These are phyloP conservation scores for Acanthosepion pharaonis DNA, from an alignment of 2,888 invertebrate genomes.

Conservation along the genomic window DNA sequence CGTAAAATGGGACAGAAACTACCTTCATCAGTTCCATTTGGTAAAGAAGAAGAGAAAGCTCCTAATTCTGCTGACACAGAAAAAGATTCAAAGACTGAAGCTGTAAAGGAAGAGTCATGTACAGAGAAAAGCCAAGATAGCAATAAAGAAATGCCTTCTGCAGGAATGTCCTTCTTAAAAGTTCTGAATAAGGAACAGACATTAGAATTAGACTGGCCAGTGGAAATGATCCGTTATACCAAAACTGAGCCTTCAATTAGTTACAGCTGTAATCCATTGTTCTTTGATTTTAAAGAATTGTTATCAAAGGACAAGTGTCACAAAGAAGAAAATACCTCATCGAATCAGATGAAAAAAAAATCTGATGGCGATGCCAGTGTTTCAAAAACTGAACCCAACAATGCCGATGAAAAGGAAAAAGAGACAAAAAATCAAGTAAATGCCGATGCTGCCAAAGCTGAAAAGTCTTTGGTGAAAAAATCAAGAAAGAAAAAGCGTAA, in stretches of 20 bases:
- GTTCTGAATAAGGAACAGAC: slow-evolving; percentile 67
- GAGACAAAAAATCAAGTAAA: slow-evolving; percentile 51
- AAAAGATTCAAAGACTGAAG: slow-evolving; percentile 43
- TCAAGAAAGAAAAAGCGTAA: slow-evolving; percentile 49
- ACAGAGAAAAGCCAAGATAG: slow-evolving; percentile 37
- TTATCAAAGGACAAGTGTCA: slow-evolving; percentile 52
- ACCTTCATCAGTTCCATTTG: slow-evolving; percentile 55
- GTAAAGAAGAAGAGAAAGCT: slow-evolving; percentile 52
- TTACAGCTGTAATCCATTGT: slow-evolving; percentile 72
- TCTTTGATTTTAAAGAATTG: slow-evolving; percentile 69
- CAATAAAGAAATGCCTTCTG: slow-evolving; percentile 46
- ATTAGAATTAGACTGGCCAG: slow-evolving; percentile 70
- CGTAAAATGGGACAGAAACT: slow-evolving; percentile 55
- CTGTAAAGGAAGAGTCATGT: slow-evolving; percentile 44
- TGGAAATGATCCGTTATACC: slow-evolving; percentile 70
- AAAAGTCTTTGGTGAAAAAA: slow-evolving; percentile 52
- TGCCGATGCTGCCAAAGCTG: slow-evolving; percentile 50
- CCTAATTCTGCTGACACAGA: background rate
- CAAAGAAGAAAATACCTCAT: slow-evolving; percentile 48
- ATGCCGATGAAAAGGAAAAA: background rate
- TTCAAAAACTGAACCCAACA: slow-evolving; percentile 44
- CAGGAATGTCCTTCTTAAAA: slow-evolving; percentile 60
- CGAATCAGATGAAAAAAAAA: slow-evolving; percentile 48
- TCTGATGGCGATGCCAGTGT: slow-evolving; percentile 49
- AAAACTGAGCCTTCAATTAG: slow-evolving; percentile 62